Evolutionary conservation across 1,140 invertebrate species (phyloP), one percentile per base, ranked within the genome.

Genomic region (Diachasmimorpha longicaudata): DNA sequence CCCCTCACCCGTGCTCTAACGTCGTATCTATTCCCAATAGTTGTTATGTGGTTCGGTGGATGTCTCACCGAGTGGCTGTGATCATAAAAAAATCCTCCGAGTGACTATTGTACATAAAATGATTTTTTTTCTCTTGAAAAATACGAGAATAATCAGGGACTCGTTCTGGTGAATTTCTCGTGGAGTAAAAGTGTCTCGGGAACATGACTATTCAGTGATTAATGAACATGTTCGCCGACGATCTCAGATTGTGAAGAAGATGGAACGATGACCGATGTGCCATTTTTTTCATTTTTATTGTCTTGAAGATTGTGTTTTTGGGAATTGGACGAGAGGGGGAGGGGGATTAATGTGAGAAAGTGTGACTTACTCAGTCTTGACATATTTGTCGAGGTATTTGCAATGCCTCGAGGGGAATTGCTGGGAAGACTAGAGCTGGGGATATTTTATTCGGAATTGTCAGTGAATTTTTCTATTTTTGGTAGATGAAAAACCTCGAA

Each of bases 11-110:
- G 91, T 73, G 94, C 94, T 5, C 82, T 96, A 4, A 90, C 93
- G 72, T 91, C 93, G 58, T 96, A 95, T 86, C 89, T 95, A 46
- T 87, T 96, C 82, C 95, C 95, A 6, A 92, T 96, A 42, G 93
- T 95, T 77, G 93, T 95, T 82, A 93, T 94, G 79, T 96, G 94
- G 94, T 93, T 96, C 85, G 95, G 95, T 71, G 92, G 93, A 77
- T 93, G 94, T 81, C 92, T 95, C 82, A 92, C 92, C 78, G 94
- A 95, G 85, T 92, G 94, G 89, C 93, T 95, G 91, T 95, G 93
- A 93, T 92, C 87, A 55, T n/a, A 78, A 79, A 77, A 76, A 78
- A 77, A 80, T 77, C 74, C 73, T 76, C 70, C 70, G 74, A 82
- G 48, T 79, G 75, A 73, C 73, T 77, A 68, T 76, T 88, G 86